Evolutionary conservation across 2,797 vertebrate species (phyloP).

Genomic region (Acropternis orthonyx): DNA sequence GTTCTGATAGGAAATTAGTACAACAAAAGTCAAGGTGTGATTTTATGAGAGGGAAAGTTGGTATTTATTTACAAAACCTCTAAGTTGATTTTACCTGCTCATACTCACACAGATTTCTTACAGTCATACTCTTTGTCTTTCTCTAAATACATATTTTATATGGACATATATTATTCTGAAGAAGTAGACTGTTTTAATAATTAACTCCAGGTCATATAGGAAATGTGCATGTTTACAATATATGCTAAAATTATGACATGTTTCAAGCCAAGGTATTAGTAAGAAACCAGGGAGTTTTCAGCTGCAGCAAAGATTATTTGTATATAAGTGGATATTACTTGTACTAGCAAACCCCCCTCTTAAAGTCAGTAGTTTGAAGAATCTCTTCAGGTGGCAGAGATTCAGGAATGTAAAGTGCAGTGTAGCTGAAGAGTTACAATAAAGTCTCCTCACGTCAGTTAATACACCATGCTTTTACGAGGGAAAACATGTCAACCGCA

Average conservation of each 20-base stretch:
- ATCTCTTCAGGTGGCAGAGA: neutral
- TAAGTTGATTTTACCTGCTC: neutral
- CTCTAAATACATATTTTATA: neutral
- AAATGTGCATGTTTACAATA: neutral
- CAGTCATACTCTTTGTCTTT: neutral
- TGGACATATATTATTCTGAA: neutral
- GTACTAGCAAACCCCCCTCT: neutral
- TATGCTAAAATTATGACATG: neutral
- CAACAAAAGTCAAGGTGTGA: neutral
- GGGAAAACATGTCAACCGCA: neutral
- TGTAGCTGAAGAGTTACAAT: neutral
- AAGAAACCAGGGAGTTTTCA: neutral
- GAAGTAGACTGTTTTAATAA: neutral
- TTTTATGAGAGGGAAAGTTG: neutral
- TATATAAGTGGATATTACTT: conserved; percentile 19
- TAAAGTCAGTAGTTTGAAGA: neutral
- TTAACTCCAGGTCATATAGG: neutral
- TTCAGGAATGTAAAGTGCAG: neutral
- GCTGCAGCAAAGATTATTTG: neutral
- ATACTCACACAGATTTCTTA: neutral
- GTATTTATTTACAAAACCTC: neutral
- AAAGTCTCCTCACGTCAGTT: neutral
- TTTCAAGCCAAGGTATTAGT: neutral
- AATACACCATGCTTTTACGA: neutral
- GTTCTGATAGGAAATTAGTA: neutral